Conservation (phyloP, 2,797 vertebrate species). For the Coregonus sp. region DNA sequence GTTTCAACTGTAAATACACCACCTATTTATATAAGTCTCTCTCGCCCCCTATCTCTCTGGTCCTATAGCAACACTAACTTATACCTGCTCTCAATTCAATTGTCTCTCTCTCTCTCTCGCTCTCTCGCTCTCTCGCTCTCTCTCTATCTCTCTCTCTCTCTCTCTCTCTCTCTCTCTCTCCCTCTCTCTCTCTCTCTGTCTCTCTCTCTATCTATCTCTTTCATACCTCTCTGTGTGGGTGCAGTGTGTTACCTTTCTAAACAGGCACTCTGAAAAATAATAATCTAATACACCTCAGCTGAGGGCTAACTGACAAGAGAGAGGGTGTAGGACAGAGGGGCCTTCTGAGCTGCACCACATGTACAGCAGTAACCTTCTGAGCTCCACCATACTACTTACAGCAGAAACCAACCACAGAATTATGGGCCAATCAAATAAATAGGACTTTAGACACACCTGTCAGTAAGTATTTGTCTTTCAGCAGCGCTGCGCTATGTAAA, state of each 20-base stretch:
- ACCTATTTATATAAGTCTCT: background rate
- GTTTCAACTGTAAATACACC: background rate
- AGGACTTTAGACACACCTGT: background rate
- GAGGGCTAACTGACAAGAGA: too few species aligned
- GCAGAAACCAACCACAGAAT: too few species aligned
- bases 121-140: too few species aligned
- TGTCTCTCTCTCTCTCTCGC: background rate
- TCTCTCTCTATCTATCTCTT: background rate
- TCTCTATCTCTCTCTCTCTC: constrained; percentile 3
- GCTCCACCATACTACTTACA: too few species aligned
- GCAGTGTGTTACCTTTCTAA: too few species aligned
- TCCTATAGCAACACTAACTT: too few species aligned
- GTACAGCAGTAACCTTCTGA: too few species aligned
- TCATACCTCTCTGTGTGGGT: background rate
- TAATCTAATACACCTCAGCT: too few species aligned
- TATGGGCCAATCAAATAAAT: background rate
- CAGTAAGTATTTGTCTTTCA: constrained; percentile 7
- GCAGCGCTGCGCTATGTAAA: background rate
- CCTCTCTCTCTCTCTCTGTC: background rate
- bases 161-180: background rate
- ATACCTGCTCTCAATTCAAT: background rate
- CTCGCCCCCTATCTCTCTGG: too few species aligned
- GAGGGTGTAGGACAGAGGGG: too few species aligned
- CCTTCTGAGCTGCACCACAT: too few species aligned
- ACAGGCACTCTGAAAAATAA: too few species aligned